Conservation (phyloP, 2,797 vertebrate species). For the Erpetoichthys calabaricus region DNA sequence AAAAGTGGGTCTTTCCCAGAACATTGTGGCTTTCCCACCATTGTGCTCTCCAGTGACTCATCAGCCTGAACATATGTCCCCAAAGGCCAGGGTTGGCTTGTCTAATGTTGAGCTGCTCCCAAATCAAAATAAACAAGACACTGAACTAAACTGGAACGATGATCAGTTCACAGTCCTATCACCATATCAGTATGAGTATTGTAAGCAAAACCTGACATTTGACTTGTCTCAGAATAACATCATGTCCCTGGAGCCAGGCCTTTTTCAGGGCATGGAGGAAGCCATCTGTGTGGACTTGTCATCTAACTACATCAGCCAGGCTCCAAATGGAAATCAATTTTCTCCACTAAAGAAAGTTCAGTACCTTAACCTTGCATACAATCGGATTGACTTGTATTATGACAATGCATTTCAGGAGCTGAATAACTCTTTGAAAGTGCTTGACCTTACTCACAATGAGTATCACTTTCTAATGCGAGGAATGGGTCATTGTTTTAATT, state of each 20-base stretch:
- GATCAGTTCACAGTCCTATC: slow-evolving; percentile 15
- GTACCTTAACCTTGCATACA: slow-evolving; percentile 53
- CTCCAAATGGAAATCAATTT: slow-evolving; percentile 37
- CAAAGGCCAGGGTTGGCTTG: slow-evolving; percentile 13
- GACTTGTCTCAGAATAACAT: slow-evolving; percentile 63
- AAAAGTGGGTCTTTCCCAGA: slow-evolving; percentile 50
- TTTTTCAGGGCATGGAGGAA: slow-evolving; percentile 51
- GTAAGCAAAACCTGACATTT: slow-evolving; percentile 26
- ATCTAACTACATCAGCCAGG: slow-evolving; percentile 59
- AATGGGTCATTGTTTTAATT: slow-evolving; percentile 54
- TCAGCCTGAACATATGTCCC: slow-evolving; percentile 5
- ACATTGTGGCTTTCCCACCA: slow-evolving; percentile 43
- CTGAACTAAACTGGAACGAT: background rate
- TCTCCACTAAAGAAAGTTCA: slow-evolving; percentile 29
- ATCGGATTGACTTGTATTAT: slow-evolving; percentile 59
- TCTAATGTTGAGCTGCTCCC: background rate
- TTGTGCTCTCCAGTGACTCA: slow-evolving; percentile 9
- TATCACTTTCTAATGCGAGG: slow-evolving; percentile 60
- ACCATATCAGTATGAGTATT: slow-evolving; percentile 27
- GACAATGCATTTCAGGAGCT: slow-evolving; percentile 41
- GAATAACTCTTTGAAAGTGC: slow-evolving; percentile 37
- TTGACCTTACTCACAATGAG: slow-evolving; percentile 58
- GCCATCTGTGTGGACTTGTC: slow-evolving; percentile 56
- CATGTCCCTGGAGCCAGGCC: slow-evolving; percentile 27
- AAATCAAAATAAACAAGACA: background rate